Evolutionary conservation across 2,888 invertebrate species (phyloP).

Genomic region (Polydrusus pterygomalis): DNA sequence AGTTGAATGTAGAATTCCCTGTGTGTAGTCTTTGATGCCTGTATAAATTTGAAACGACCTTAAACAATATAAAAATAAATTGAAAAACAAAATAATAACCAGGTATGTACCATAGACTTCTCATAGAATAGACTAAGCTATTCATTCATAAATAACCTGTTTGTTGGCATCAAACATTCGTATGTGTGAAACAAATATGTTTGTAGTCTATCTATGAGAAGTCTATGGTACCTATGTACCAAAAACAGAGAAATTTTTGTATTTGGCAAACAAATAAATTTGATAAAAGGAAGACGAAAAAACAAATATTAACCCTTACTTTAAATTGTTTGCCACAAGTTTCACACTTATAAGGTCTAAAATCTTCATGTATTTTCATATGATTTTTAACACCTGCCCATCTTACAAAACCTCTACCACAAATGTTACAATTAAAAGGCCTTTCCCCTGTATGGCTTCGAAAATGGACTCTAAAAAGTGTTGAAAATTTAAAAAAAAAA

Average conservation of each 20-base stretch:
- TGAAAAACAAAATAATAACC: background rate
- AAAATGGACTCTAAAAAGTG: constrained; percentile 73
- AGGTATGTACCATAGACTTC: too few species aligned
- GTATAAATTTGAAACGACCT: constrained; percentile 65
- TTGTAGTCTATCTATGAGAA: too few species aligned
- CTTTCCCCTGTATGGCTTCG: constrained; percentile 75
- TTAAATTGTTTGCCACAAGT: constrained; percentile 69
- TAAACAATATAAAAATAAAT: background rate
- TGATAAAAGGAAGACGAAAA: background rate
- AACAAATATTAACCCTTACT: constrained; percentile 54
- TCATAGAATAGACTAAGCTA: too few species aligned
- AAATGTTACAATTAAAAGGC: constrained; percentile 69
- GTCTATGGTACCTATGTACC: too few species aligned
- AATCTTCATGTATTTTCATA: constrained; percentile 67
- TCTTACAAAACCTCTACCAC: constrained; percentile 68
- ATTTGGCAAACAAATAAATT: too few species aligned
- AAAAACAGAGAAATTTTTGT: too few species aligned
- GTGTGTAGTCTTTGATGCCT: constrained; percentile 68
- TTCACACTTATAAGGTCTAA: constrained; percentile 67
- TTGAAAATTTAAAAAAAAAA: too few species aligned
- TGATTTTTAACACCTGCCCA: constrained; percentile 69
- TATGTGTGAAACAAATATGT: too few species aligned
- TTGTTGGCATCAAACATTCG: too few species aligned
- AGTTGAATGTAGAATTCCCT: constrained; percentile 66
- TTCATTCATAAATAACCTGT: too few species aligned